Evolutionary conservation across 2,797 vertebrate genomes (phyloP), one percentile per base, ranked within the genome.

Genomic region (Caiman crocodilus): DNA sequence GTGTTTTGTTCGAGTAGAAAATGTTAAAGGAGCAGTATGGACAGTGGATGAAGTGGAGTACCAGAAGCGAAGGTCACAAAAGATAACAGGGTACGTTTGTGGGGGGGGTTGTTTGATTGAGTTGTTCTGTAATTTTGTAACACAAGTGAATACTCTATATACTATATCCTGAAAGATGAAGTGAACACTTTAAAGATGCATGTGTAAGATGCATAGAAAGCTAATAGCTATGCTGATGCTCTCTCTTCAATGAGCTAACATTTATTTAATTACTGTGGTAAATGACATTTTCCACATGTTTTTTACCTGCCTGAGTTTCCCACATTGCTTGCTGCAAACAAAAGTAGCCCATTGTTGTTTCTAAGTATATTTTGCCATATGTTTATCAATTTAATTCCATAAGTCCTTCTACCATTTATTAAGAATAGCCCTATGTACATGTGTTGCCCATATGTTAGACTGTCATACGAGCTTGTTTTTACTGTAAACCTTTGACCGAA

Each of bases 1-100:
- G 98, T 99, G 99, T 99, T 99, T 99, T 98, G 99, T 99, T 98
- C 99, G 99, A 84, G 99, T 99, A 97, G 99, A 99, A 98, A 99
- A 99, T 94, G 99, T 99, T 97, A 99, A 99, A 98, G 99, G 99
- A 94, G 99, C 99, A 82, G 99, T 99, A 95, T 99, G 99, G 99
- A 99, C 99, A 79, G 99, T 99, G 95, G 99, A 99, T 78, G 99
- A 99, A 98, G 98, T 99, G 98, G 99, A 99, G 97, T 99, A 99
- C 98, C 99, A 99, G 98, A 99, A 99, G 98, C 98, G 99, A 98
- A 98, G 99, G 98, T 99, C 99, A 96, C 99, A 99, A 98, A 99
- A 99, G 98, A 99, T 99, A 98, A 99, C 99, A 96, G 99, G 99
- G 99, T 99, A 99, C 23, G 98, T 96, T 88, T 94, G 79, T 92